Evolutionary conservation across 2,113 vertebrate species (phyloP).

Genomic region (Hypanus sabinus): DNA sequence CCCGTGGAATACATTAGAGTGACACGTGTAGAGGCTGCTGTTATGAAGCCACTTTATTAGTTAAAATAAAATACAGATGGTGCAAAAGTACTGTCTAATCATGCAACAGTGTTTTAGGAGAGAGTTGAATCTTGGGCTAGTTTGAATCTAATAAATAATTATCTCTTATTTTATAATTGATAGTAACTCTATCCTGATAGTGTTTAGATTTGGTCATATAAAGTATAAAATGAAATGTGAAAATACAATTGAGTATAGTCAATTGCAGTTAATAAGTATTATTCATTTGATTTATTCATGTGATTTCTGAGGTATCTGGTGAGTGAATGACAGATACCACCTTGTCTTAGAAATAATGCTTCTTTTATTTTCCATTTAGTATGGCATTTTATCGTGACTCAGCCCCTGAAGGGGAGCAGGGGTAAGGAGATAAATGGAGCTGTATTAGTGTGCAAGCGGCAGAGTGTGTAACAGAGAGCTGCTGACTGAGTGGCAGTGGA

Average conservation of each 20-base stretch:
- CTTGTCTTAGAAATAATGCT: neutral
- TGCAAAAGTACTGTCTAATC: neutral
- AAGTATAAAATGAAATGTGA: neutral
- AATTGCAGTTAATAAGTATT: neutral
- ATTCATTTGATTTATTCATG: conserved; percentile 14
- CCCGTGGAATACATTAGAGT: neutral
- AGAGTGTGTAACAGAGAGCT: neutral
- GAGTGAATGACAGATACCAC: neutral
- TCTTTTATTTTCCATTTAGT: neutral
- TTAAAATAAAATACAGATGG: conserved; percentile 30
- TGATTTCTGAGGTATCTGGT: neutral
- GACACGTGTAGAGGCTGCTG: conserved; percentile 6
- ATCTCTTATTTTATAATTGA: neutral
- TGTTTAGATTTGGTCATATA: neutral
- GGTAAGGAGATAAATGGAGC: too few relatives aligned
- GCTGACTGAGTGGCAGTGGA: neutral
- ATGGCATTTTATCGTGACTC: too few relatives aligned
- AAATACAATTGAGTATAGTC: neutral
- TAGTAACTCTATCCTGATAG: neutral
- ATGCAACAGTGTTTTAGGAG: neutral
- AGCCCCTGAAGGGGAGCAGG: too few relatives aligned
- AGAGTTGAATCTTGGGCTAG: neutral
- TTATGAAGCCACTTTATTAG: conserved; percentile 10
- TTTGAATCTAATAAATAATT: neutral
- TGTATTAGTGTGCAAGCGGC: neutral